Base-by-base conservation (phyloP, 1,140 invertebrate species). In the Zelostemma sp. region DNA sequence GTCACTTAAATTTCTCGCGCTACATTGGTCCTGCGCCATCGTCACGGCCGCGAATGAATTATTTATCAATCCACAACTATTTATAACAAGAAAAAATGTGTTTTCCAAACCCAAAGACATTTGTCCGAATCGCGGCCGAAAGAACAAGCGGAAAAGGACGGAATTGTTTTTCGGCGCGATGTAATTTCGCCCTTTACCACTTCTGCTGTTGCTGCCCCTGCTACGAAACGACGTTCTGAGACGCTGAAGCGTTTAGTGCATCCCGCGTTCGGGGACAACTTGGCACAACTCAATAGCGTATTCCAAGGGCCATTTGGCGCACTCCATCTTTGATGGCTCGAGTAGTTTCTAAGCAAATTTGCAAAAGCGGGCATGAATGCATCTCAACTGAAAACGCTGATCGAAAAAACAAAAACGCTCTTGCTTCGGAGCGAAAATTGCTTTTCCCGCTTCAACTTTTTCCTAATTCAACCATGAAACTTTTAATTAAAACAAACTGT, bases 1-100 rank as follows among this genome's bases (percentile, higher is more conserved):
- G 64, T 68, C 65, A 72, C 58, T 74, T 74, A 68, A 74, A 74
- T 74, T 71, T 71, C 64, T 68, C 61, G 60, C 65, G 57, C 63
- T 65, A 65, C 72, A 68, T 72, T 73, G 65, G 61, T 51, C 65
- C 25, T 58, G 25, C 40, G 49, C 57, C 41, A 54, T 58, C 56
- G 68, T 47, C 57, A n/a, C 56, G 25, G 31, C 48, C 65, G 38
- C 54, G 56, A 65, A 73, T 73, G 70, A 73, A 73, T 73, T 73
- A 73, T 73, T 73, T 73, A 73, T 73, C 54, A 59, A 41, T 35
- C 64, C 60, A 12, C 56, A 72, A 72, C 60, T 65, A 68, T 72
- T 68, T 68, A 68, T 68, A 54, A 72, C 53, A 57, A 53, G 68
- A 25, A 25, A 25, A n/a, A n/a, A n/a, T n/a, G n/a, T n/a, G n/a